Conservation (phyloP, 2,888 invertebrate genomes). For the Tanytarsus gracilentus region DNA sequence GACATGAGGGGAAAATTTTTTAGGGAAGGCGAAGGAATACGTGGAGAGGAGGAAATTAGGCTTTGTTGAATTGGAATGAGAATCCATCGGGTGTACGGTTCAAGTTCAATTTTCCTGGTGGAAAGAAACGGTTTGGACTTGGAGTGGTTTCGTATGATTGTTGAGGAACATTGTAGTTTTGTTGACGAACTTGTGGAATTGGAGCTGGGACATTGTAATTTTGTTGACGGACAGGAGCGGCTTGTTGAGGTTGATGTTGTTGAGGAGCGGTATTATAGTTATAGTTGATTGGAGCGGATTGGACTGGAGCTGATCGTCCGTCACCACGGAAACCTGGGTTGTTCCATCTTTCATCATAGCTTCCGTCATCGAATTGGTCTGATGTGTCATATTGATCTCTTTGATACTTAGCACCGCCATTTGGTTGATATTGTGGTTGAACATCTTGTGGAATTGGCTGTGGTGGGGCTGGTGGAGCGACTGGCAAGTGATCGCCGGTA, state of each 20-base stretch:
- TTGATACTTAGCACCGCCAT: conserved; percentile 34
- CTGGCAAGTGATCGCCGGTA: conserved; percentile 68
- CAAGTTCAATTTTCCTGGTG: conserved; percentile 75
- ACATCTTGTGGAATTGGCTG: conserved; percentile 49
- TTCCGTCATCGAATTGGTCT: conserved; percentile 39
- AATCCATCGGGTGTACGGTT: conserved; percentile 83
- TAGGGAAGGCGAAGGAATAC: neutral
- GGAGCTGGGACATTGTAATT: conserved; percentile 29
- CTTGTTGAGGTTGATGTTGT: conserved; percentile 37
- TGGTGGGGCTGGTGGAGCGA: conserved; percentile 50
- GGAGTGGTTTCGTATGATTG: conserved; percentile 52
- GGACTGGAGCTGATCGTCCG: conserved; percentile 28
- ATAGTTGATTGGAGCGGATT: conserved; percentile 44
- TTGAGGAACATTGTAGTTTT: conserved; percentile 31
- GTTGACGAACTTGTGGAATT: conserved; percentile 38
- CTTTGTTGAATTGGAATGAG: conserved; percentile 74
- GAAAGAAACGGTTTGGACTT: conserved; percentile 66
- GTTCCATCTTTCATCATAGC: conserved; percentile 43
- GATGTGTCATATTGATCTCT: conserved; percentile 33
- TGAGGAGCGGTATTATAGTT: conserved; percentile 41
- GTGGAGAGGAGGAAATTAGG: conserved; percentile 35
- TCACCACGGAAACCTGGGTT: conserved; percentile 35
- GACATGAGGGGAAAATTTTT: neutral
- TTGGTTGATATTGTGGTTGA: conserved; percentile 44
- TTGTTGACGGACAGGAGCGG: conserved; percentile 30